Base-by-base conservation (phyloP, 2,113 vertebrate species). In the Acanthochromis polyacanthus region DNA sequence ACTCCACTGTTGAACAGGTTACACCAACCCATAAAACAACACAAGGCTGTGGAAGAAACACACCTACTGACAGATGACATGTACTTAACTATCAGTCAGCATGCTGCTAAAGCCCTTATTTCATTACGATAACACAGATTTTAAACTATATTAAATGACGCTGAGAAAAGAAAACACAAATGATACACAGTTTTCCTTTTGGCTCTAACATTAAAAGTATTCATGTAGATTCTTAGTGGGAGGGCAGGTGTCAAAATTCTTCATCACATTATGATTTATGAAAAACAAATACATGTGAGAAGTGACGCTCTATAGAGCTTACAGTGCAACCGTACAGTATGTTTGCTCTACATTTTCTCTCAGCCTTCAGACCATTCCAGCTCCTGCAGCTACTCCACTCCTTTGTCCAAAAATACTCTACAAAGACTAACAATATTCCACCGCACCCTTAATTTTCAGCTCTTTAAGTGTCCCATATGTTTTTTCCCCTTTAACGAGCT, bases 381-480 rank as follows among this genome's bases (percentile, higher is more conserved):
- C 23, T 85, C 68, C 52, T 56, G 48, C 63, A 78, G 69, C 65
- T 52, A 46, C 48, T 86, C 81, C 59, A 58, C 43, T 50, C 32
- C 60, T 46, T 25, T 8, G 52, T 58, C 63, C 22, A 1, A 72
- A 87, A 72, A 67, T 43, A 45, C 64, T 80, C 38, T 7, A 73
- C 55, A 64, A 57, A 56, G 50, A 55, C 46, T 17, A 59, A 48
- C 48, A 65, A 68, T 84, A 79, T 71, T 84, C 50, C 77, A 72
- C 86, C 56, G 10, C 56, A 38, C 78, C 70, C 75, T 69, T 86
- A 6, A 84, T 86, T 87, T 87, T 67, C 71, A 78, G 73, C 51
- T 89, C 71, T 84, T 83, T 81, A 93, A 89, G 82, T 63, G 69
- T 80, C 76, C 83, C 70, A 77, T 84, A 83, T 88, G 84, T 48